Conservation (phyloP, 1,140 invertebrate species). For the Meteorus sp. region DNA sequence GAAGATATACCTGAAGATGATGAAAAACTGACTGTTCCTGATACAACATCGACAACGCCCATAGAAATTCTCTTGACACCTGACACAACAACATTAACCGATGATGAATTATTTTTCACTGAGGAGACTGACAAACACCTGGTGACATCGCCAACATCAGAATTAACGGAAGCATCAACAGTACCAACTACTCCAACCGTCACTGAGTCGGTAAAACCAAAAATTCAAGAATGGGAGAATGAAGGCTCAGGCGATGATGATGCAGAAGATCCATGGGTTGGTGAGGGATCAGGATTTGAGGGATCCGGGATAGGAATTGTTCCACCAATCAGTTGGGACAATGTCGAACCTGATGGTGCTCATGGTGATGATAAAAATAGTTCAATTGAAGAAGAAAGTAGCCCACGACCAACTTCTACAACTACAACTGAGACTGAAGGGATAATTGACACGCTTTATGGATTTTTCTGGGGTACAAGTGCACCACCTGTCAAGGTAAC, state of each 20-base stretch:
- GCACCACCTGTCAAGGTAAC: constrained; percentile 32
- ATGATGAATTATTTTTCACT: constrained; percentile 40
- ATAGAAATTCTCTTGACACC: not conserved
- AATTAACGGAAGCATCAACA: not conserved
- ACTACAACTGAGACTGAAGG: constrained; percentile 3
- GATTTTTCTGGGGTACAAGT: constrained; percentile 28
- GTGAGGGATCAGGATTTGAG: constrained; percentile 46
- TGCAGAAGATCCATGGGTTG: constrained; percentile 20
- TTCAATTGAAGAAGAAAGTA: not conserved
- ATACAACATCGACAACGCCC: not conserved
- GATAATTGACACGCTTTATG: constrained; percentile 11
- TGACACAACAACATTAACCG: not conserved
- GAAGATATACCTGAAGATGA: constrained; percentile 19
- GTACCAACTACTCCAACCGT: too few species aligned
- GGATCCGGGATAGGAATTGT: constrained; percentile 40
- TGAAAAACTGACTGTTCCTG: not conserved
- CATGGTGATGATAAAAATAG: not conserved
- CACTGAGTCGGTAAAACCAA: not conserved
- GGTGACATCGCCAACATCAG: constrained; percentile 7
- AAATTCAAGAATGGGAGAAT: not conserved
- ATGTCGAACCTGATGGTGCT: not conserved
- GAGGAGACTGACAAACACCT: constrained; percentile 34
- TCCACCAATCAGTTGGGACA: constrained; percentile 25
- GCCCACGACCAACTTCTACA: constrained; percentile 2
- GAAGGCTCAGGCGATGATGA: constrained; percentile 44